Conservation (phyloP, 2,113 vertebrate genomes). For the Petromus typicus region DNA sequence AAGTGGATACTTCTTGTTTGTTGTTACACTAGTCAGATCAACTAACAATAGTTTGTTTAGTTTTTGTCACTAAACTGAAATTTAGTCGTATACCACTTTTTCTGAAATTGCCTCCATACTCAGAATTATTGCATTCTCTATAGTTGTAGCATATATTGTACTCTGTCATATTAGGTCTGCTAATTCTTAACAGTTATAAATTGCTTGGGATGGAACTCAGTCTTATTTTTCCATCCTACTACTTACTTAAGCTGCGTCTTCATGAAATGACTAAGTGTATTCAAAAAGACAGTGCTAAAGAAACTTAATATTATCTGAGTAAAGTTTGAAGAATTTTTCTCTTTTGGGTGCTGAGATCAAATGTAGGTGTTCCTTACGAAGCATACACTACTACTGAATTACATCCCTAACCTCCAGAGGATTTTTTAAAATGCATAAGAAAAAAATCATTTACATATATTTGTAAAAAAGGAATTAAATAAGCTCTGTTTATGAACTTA, state of each 20-base stretch:
- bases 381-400: background rate
- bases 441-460: background rate
- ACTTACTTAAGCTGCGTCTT: background rate
- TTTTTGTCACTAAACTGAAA: background rate
- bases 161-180: background rate
- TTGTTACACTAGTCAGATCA: no score
- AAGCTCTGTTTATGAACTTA: background rate
- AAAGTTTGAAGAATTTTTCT: background rate
- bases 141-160: background rate
- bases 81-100: background rate
- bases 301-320: background rate
- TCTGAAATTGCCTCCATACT: background rate
- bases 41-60: background rate
- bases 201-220: background rate
- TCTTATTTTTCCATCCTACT: background rate
- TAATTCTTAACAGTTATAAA: background rate
- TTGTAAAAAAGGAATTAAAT: slow-evolving; percentile 15
- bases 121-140: background rate
- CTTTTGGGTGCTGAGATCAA: background rate
- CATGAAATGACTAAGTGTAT: background rate
- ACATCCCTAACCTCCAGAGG: background rate
- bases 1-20: background rate
- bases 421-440: background rate
- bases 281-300: slow-evolving; percentile 14
- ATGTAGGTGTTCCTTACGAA: background rate